These are phyloP conservation scores for Prochilodus magdalenae DNA, from an alignment of 2,113 vertebrate genomes.

Conservation along the genomic window DNA sequence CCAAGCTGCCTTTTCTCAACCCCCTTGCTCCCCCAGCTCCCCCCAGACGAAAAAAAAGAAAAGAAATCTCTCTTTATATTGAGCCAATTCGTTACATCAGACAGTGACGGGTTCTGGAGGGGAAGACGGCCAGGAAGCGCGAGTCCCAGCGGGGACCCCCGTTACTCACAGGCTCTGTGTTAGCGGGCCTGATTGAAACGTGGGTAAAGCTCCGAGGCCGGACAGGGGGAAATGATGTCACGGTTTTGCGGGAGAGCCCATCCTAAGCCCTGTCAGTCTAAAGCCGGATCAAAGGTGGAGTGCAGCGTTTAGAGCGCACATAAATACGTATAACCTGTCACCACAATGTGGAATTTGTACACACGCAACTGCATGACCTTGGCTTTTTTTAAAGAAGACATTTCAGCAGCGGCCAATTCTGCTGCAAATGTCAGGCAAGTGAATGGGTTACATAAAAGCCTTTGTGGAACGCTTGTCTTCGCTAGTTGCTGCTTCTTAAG, in stretches of 20 bases:
- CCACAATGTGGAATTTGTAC: slow-evolving; percentile 12
- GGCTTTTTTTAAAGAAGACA: slow-evolving; percentile 5
- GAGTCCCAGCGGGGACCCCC: slow-evolving; percentile 21
- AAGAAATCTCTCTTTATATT: not conserved
- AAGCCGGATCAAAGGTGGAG: slow-evolving; percentile 32
- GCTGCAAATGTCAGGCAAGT: slow-evolving; percentile 26
- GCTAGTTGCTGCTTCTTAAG: slow-evolving; percentile 12
- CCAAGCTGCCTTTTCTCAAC: not conserved
- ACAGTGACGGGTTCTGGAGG: slow-evolving; percentile 42
- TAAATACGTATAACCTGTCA: slow-evolving; percentile 40
- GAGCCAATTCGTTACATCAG: slow-evolving; percentile 45
- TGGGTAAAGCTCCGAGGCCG: slow-evolving; percentile 3
- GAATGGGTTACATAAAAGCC: slow-evolving; percentile 33
- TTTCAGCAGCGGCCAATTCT: slow-evolving; percentile 27
- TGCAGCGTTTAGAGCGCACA: slow-evolving; percentile 24
- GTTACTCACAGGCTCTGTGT: slow-evolving; percentile 14
- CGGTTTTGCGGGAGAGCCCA: slow-evolving; percentile 11
- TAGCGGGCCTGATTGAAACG: slow-evolving; percentile 9
- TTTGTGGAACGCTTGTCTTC: slow-evolving; percentile 31
- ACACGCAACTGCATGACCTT: slow-evolving; percentile 3
- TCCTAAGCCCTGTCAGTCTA: slow-evolving; percentile 28
- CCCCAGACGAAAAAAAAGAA: not conserved
- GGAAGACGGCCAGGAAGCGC: slow-evolving; percentile 23
- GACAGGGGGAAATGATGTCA: slow-evolving; percentile 46
- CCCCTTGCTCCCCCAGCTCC: not conserved